Evolutionary conservation across 2,113 vertebrate genomes (phyloP).

Genomic region (Xiphias gladius): DNA sequence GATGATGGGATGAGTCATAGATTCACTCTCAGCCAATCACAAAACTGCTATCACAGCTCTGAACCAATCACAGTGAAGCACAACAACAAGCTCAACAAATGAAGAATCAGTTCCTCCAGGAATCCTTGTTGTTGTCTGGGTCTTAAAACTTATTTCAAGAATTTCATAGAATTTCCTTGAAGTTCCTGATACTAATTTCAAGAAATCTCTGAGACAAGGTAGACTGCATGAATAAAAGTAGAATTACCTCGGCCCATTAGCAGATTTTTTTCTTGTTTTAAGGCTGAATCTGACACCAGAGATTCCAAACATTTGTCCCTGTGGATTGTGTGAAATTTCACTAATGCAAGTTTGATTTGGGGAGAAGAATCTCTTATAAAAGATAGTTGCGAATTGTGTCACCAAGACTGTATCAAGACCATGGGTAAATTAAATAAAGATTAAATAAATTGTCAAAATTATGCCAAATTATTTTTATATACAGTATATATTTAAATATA

Average conservation of each 20-base stretch:
- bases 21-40: not conserved
- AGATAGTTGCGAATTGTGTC: not conserved
- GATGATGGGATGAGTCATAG: not conserved
- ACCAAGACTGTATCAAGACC: slow-evolving; percentile 7
- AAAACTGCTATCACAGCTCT: too few relatives aligned
- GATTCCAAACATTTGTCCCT: not conserved
- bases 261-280: slow-evolving; percentile 11
- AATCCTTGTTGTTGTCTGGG: too few relatives aligned
- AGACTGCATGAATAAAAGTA: not conserved
- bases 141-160: not conserved
- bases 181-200: not conserved
- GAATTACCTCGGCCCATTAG: not conserved
- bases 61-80: too few relatives aligned
- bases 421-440: slow-evolving; percentile 43
- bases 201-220: not conserved
- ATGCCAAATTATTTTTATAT: slow-evolving; percentile 32
- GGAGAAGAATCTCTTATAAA: not conserved
- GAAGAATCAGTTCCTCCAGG: too few relatives aligned
- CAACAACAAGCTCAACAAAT: too few relatives aligned
- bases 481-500: slow-evolving; percentile 61
- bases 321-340: not conserved
- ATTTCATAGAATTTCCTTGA: not conserved
- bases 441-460: slow-evolving; percentile 19
- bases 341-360: slow-evolving; percentile 10
- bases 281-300: slow-evolving; percentile 1